A percentile compares a stretch with the other conserved stretches of the same genome.
phyloP scores from a whole-genome alignment of 2,797 vertebrate species.

The Ambastaia sidthimunki region DNA sequence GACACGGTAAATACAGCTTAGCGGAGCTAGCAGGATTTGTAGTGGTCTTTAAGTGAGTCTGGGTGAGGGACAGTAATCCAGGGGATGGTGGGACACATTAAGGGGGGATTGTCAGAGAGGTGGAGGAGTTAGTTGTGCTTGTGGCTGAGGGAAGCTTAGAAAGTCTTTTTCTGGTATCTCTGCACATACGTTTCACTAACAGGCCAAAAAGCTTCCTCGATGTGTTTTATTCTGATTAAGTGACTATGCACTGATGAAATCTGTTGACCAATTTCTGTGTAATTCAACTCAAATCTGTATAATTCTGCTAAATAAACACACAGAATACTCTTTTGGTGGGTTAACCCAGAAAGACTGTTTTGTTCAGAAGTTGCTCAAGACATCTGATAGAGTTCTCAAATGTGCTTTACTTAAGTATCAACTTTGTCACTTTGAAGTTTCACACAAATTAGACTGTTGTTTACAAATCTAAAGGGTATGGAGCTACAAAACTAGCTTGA shows the following conservation, averaged over 20 bases:
- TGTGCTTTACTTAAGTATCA: too few relatives aligned
- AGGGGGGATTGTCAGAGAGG: constrained; percentile 17
- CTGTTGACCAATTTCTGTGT: not conserved
- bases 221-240: not conserved
- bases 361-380: too few relatives aligned
- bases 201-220: not conserved
- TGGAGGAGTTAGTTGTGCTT: constrained; percentile 17
- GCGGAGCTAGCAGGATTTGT: constrained; percentile 49
- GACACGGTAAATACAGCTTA: constrained; percentile 53
- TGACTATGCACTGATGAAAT: not conserved
- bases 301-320: too few relatives aligned
- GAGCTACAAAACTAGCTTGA: too few relatives aligned
- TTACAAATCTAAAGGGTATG: too few relatives aligned
- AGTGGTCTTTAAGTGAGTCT: constrained; percentile 48
- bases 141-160: constrained; percentile 2
- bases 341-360: too few relatives aligned
- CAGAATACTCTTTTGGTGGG: too few relatives aligned
- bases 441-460: too few relatives aligned
- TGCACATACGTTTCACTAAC: not conserved
- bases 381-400: too few relatives aligned
- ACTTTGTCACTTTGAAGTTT: too few relatives aligned
- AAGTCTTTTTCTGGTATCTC: not conserved
- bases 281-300: too few relatives aligned
- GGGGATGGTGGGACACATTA: constrained; percentile 36
- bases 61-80: constrained; percentile 46